Evolutionary conservation across 2,888 invertebrate species (phyloP).

Genomic region (Drepana falcataria): DNA sequence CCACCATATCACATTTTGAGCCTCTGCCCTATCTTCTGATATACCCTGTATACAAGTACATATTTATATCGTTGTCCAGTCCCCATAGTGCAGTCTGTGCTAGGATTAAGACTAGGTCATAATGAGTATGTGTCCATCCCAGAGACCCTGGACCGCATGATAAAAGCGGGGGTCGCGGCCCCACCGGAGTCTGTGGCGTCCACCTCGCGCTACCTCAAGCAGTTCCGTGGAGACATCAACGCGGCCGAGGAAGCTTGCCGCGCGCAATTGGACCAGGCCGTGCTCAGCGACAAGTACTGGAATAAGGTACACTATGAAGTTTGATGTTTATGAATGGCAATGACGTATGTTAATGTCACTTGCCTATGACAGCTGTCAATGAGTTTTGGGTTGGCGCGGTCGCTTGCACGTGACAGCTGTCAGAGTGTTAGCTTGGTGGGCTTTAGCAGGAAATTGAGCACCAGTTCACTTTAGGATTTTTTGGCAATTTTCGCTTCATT

Average conservation of each 20-base stretch:
- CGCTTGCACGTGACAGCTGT: too few species aligned
- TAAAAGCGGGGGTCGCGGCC: conserved; percentile 50
- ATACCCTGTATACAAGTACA: too few species aligned
- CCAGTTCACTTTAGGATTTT: too few species aligned
- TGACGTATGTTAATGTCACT: neutral
- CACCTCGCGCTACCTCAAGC: conserved; percentile 76
- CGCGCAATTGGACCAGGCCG: conserved; percentile 74
- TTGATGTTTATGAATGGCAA: neutral
- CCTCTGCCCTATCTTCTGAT: too few species aligned
- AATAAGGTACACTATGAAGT: conserved; percentile 79
- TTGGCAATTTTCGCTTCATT: too few species aligned
- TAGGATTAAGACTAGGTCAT: too few species aligned
- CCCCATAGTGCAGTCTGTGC: too few species aligned
- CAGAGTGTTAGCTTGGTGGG: too few species aligned
- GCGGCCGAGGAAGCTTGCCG: conserved; percentile 79
- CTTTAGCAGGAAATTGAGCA: too few species aligned
- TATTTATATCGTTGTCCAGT: too few species aligned
- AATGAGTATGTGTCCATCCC: neutral
- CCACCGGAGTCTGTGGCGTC: conserved; percentile 68
- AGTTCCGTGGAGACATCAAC: conserved; percentile 77
- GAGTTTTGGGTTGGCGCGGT: too few species aligned
- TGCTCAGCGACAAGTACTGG: conserved; percentile 89
- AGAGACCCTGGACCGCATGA: conserved; percentile 63
- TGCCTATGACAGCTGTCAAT: neutral
- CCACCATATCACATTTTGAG: too few species aligned